These are phyloP conservation scores for Scomber colias DNA, from an alignment of 2,113 vertebrate genomes.

Conservation along the genomic window DNA sequence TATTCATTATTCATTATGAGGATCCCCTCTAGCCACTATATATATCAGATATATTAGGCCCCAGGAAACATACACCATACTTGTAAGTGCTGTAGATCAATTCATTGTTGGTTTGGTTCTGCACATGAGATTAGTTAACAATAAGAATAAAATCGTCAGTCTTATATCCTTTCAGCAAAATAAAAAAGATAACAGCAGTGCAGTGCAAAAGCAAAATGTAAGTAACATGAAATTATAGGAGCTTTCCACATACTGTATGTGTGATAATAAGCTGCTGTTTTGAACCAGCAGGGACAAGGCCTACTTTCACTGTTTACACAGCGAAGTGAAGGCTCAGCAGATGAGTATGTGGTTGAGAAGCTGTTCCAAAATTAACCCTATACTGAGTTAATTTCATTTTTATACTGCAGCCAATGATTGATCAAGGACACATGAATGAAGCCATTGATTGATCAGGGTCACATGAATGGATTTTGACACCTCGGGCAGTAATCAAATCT, in stretches of 20 bases:
- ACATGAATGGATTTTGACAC: neutral
- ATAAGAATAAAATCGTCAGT: too few relatives aligned
- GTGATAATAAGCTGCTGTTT: constrained; percentile 11
- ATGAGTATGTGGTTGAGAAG: constrained; percentile 24
- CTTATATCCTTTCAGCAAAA: neutral
- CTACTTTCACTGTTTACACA: constrained; percentile 37
- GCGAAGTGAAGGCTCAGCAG: constrained; percentile 23
- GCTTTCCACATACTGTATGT: neutral
- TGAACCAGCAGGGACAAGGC: constrained; percentile 11
- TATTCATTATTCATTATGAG: too few relatives aligned
- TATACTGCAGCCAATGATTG: neutral
- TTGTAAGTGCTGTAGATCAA: too few relatives aligned
- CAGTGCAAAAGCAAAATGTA: too few relatives aligned
- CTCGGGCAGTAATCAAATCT: neutral
- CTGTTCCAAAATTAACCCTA: neutral
- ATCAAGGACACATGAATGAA: neutral
- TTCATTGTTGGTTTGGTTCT: too few relatives aligned
- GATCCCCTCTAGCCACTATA: too few relatives aligned
- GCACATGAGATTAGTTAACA: too few relatives aligned
- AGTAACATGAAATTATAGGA: neutral
- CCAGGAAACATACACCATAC: too few relatives aligned
- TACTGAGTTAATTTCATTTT: neutral
- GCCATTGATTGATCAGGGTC: neutral
- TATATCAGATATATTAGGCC: too few relatives aligned
- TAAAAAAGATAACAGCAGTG: neutral